Evolutionary conservation across 92 coral and sea anemone species (phyloP).

Genomic region (Palythoa caribaeorum): DNA sequence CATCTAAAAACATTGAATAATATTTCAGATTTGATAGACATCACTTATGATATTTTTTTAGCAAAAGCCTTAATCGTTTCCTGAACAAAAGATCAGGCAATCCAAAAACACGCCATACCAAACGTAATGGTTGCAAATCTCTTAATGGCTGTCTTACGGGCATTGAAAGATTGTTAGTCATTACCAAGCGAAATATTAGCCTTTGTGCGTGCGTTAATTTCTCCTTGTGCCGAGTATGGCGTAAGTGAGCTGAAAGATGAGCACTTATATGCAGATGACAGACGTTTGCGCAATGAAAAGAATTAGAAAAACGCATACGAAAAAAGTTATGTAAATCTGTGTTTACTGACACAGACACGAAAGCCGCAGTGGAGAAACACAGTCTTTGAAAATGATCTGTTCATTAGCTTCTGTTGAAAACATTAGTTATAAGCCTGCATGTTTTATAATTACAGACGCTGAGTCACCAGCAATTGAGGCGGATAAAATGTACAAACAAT

Average conservation of each 20-base stretch:
- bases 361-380: conserved; percentile 36
- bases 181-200: background rate
- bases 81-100: conserved; percentile 17
- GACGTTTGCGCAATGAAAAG: conserved; percentile 25
- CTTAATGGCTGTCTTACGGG: conserved; percentile 15
- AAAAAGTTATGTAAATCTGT: conserved; percentile 46
- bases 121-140: background rate
- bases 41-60: conserved; percentile 30
- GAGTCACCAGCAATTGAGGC: background rate
- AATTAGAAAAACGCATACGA: conserved; percentile 44
- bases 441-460: background rate
- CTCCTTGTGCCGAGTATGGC: background rate
- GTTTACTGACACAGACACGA: conserved; percentile 49
- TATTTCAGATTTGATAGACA: conserved; percentile 32
- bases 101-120: conserved; percentile 11
- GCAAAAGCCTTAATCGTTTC: conserved; percentile 22
- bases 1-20: background rate
- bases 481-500: conserved; percentile 10
- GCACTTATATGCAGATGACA: conserved; percentile 24
- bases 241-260: conserved; percentile 6
- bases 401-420: conserved; percentile 15
- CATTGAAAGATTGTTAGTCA: background rate
- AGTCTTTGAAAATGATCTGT: conserved; percentile 41
- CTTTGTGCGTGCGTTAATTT: background rate
- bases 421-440: conserved; percentile 7